These are phyloP conservation scores for Prietella phreatophila DNA, from an alignment of 2,113 vertebrate genomes.

Conservation along the genomic window DNA sequence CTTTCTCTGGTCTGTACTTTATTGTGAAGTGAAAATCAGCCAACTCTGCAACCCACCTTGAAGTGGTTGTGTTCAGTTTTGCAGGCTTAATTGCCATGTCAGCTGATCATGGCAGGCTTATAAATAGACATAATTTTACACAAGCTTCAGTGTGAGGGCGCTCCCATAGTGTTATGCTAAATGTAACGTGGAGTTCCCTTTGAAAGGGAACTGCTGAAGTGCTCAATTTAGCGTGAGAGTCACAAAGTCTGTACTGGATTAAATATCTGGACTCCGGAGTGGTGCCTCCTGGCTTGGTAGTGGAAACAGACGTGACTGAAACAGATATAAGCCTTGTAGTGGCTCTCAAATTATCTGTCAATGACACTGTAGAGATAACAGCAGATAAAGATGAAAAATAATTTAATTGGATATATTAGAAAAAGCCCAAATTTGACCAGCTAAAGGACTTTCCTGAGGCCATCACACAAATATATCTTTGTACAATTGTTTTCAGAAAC, in stretches of 20 bases:
- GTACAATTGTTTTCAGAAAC: not conserved
- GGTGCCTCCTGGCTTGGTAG: not conserved
- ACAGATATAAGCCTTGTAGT: not conserved
- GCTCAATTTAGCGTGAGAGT: not conserved
- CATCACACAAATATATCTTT: not conserved
- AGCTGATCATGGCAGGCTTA: too few species aligned
- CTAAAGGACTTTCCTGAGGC: not conserved
- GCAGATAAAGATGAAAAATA: not conserved
- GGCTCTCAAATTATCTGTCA: not conserved
- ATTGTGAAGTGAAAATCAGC: too few species aligned
- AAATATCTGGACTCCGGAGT: not conserved
- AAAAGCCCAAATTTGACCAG: not conserved
- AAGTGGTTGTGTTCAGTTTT: too few species aligned
- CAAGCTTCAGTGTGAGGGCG: too few species aligned
- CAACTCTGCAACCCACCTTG: too few species aligned
- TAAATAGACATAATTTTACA: too few species aligned
- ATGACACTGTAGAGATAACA: not conserved
- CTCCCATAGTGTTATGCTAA: too few species aligned
- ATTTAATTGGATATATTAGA: not conserved
- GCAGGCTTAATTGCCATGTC: too few species aligned
- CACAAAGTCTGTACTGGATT: not conserved
- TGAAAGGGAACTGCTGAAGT: not conserved
- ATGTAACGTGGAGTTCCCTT: too few species aligned
- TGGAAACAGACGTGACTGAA: not conserved
- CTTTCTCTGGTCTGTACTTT: too few species aligned